Percentiles rank a stretch among this genome's conserved stretches.
Conservation (phyloP, 2,888 invertebrate genomes). For the Osmoderma eremita region DNA sequence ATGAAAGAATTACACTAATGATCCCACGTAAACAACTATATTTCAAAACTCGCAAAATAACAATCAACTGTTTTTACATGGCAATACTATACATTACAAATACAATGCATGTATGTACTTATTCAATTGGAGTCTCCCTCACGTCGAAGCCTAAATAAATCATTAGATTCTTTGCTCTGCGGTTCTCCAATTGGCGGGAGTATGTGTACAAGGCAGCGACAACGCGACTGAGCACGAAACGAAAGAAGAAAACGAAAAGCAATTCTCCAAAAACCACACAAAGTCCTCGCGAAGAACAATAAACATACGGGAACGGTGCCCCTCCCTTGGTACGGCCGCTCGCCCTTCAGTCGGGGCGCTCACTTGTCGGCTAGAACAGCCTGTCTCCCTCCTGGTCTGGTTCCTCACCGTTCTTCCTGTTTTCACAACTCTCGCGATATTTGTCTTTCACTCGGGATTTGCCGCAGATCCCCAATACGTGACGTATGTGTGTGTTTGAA, state of each 20-base stretch:
- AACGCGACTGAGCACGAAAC: background rate
- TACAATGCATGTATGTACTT: background rate
- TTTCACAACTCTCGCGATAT: conserved; percentile 8
- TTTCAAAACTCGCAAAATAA: no score
- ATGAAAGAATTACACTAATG: no score
- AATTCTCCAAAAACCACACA: conserved; percentile 35
- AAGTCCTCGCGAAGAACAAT: conserved; percentile 25
- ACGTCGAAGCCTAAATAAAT: conserved; percentile 16
- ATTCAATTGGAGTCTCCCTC: background rate
- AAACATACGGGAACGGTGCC: background rate
- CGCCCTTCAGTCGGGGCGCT: no score
- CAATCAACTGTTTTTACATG: no score
- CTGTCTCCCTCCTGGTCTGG: background rate
- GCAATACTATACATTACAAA: no score
- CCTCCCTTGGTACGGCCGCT: background rate
- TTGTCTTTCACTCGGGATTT: conserved; percentile 30
- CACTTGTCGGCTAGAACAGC: background rate
- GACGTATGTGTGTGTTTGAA: conserved; percentile 35
- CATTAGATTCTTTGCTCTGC: conserved; percentile 23
- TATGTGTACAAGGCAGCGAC: conserved; percentile 6
- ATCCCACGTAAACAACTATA: no score
- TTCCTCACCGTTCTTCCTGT: background rate
- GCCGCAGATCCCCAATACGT: conserved; percentile 26
- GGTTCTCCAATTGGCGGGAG: conserved; percentile 2
- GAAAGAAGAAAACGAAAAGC: conserved; percentile 11